phyloP scores from a whole-genome alignment of 2,797 vertebrate species.

The Acipenser transmontanus region DNA sequence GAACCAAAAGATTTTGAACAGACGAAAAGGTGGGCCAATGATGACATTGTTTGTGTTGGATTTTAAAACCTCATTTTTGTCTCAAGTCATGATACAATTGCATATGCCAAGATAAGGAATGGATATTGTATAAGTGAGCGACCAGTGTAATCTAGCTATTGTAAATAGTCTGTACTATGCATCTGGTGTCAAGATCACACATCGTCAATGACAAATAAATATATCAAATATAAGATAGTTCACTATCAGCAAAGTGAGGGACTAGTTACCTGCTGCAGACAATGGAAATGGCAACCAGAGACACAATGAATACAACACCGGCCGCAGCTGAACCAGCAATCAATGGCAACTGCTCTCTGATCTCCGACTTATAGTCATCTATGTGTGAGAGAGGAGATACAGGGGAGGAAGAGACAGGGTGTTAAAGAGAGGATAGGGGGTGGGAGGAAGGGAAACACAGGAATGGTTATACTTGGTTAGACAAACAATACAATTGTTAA shows the following conservation, averaged over 20 bases:
- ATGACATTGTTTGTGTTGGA: too few relatives aligned
- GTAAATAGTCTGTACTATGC: too few relatives aligned
- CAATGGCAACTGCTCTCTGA: constrained; percentile 91
- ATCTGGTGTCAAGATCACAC: too few relatives aligned
- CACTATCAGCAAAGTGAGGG: constrained; percentile 1
- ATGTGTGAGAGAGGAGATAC: neutral
- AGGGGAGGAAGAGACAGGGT: neutral
- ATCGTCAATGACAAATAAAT: constrained; percentile 26
- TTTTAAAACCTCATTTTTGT: too few relatives aligned
- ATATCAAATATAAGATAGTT: constrained; percentile 9
- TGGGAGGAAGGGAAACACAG: neutral
- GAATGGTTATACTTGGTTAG: constrained; percentile 6
- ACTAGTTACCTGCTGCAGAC: constrained; percentile 88
- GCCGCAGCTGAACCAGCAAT: constrained; percentile 92
- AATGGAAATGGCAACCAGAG: constrained; percentile 91
- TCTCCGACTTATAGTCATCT: constrained; percentile 97
- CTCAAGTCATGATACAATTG: too few relatives aligned
- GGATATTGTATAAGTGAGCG: too few relatives aligned
- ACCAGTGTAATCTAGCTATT: too few relatives aligned
- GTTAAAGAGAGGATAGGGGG: neutral
- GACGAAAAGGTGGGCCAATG: too few relatives aligned
- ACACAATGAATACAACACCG: constrained; percentile 92
- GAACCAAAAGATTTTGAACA: too few relatives aligned
- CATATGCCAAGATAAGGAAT: too few relatives aligned
- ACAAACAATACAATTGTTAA: too few relatives aligned